Conservation (phyloP, 2,797 vertebrate genomes). For the Aldrovandia affinis region DNA sequence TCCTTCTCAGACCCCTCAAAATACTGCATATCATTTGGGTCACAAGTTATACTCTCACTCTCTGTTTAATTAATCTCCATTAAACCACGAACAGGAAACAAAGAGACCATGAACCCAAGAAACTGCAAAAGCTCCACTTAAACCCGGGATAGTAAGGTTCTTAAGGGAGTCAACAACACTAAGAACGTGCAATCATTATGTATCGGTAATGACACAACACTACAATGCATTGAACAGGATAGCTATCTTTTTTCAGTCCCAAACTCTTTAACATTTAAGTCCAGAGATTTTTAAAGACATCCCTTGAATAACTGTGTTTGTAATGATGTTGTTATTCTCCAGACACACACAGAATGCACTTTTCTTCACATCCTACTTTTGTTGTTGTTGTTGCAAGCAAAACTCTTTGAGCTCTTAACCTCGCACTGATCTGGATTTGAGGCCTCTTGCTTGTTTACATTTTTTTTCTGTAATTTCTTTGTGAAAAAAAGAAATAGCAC, state of each 20-base stretch:
- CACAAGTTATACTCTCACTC: not conserved
- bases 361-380: not conserved
- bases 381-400: no score
- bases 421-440: not conserved
- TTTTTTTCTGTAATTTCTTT: no score
- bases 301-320: not conserved
- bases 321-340: not conserved
- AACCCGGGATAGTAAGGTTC: not conserved
- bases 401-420: no score
- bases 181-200: slow-evolving; percentile 9
- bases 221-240: not conserved
- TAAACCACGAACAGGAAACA: not conserved
- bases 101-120: not conserved
- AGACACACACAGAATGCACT: not conserved
- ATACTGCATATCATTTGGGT: no score
- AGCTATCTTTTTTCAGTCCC: not conserved
- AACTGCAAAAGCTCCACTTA: not conserved
- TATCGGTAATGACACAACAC: not conserved
- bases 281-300: not conserved
- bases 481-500: no score
- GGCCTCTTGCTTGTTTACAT: not conserved
- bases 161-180: not conserved
- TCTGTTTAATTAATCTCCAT: not conserved
- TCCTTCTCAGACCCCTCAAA: not conserved
- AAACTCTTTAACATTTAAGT: not conserved